Conservation (phyloP, 2,113 vertebrate species). For the Melozone crissalis region DNA sequence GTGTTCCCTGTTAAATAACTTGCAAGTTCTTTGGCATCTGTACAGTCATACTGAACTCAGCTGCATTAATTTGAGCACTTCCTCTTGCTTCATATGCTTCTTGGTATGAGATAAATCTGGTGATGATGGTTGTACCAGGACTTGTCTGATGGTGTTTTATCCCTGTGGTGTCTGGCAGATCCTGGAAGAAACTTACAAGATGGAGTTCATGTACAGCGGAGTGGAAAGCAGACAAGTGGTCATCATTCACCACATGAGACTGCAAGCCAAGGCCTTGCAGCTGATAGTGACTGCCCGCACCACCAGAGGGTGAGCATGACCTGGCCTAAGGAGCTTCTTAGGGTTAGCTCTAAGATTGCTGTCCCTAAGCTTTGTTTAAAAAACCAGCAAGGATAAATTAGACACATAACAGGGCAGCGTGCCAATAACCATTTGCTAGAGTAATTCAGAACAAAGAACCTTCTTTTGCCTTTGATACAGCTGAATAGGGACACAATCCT, state of each 20-base stretch:
- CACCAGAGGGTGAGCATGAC: slow-evolving; percentile 81
- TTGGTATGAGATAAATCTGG: not conserved
- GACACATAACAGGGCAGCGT: fast-evolving
- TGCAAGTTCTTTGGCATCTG: not conserved
- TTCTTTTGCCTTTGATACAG: not conserved
- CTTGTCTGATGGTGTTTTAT: not conserved
- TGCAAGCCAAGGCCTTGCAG: slow-evolving; percentile 92
- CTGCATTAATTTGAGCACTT: not conserved
- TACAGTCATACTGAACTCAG: not conserved
- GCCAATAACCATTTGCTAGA: not conserved
- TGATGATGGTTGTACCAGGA: fast-evolving
- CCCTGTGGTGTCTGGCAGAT: slow-evolving; percentile 74
- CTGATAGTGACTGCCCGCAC: slow-evolving; percentile 88
- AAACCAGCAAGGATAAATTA: not conserved
- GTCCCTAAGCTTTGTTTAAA: not conserved
- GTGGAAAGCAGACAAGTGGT: slow-evolving; percentile 91
- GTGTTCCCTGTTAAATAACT: not conserved
- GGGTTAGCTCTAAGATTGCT: not conserved
- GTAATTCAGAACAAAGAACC: not conserved
- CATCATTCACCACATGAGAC: slow-evolving; percentile 90
- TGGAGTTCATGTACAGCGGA: slow-evolving; percentile 96
- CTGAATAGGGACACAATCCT: not conserved
- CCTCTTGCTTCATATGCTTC: not conserved
- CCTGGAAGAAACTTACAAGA: slow-evolving; percentile 93
- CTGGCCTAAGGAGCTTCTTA: not conserved